Evolutionary conservation across 2,113 vertebrate genomes (phyloP).

Genomic region (Sigmodon hispidus): DNA sequence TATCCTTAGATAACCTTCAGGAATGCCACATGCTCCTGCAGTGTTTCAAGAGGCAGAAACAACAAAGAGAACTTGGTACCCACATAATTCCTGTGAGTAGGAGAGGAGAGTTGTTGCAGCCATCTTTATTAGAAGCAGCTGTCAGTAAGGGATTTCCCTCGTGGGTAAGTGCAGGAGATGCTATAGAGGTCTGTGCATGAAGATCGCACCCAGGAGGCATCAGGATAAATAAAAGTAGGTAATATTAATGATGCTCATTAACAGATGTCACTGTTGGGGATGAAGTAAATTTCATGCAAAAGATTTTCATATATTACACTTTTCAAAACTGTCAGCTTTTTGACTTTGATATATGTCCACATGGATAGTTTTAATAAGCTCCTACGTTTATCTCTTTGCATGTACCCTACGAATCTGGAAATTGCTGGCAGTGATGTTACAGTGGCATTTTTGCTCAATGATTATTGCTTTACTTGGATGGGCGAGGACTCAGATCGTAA

Average conservation of each 20-base stretch:
- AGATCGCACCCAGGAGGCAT: slow-evolving; percentile 48
- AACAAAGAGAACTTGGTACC: slow-evolving; percentile 25
- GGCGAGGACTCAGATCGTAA: slow-evolving; percentile 61
- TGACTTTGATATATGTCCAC: slow-evolving; percentile 72
- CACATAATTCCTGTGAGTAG: slow-evolving; percentile 4
- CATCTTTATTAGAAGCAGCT: slow-evolving; percentile 60
- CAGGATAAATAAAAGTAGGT: slow-evolving; percentile 72
- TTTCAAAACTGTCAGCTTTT: slow-evolving; percentile 74
- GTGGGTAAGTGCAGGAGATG: slow-evolving; percentile 50
- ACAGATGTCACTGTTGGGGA: slow-evolving; percentile 55
- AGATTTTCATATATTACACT: slow-evolving; percentile 48
- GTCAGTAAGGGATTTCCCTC: neutral
- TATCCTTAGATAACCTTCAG: slow-evolving; percentile 71
- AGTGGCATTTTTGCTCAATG: slow-evolving; percentile 56
- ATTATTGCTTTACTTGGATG: slow-evolving; percentile 57
- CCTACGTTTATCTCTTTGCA: slow-evolving; percentile 56
- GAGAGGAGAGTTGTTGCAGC: slow-evolving; percentile 40
- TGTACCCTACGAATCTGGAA: slow-evolving; percentile 42
- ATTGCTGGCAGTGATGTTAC: slow-evolving; percentile 42
- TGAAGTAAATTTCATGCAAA: slow-evolving; percentile 55
- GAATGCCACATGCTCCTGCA: slow-evolving; percentile 59
- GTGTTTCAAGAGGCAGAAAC: slow-evolving; percentile 51
- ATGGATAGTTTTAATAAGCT: slow-evolving; percentile 73
- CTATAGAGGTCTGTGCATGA: slow-evolving; percentile 53
- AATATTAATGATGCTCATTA: slow-evolving; percentile 72